These are phyloP conservation scores for Anaspis maculata DNA, from an alignment of 2,888 invertebrate genomes.

Conservation along the genomic window DNA sequence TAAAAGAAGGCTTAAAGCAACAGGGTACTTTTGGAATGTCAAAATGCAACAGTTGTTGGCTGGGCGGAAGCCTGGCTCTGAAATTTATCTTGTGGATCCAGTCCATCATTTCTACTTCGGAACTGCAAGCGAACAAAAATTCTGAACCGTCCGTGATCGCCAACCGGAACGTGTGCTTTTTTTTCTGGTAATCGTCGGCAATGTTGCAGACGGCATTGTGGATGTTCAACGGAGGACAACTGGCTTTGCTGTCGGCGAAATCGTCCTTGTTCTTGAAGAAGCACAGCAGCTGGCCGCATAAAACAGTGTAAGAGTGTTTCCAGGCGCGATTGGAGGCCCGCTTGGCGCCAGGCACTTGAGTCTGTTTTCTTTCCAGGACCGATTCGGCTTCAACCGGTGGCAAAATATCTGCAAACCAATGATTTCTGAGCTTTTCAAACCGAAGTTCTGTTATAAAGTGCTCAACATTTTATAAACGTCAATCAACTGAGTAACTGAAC, in stretches of 20 bases:
- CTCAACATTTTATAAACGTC: too few species aligned
- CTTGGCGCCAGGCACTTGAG: slow-evolving; percentile 86
- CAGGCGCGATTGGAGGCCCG: slow-evolving; percentile 92
- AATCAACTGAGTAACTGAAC: too few species aligned
- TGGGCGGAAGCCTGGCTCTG: slow-evolving; percentile 86
- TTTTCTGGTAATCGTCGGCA: slow-evolving; percentile 91
- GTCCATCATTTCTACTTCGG: slow-evolving; percentile 68
- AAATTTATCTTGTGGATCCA: slow-evolving; percentile 91
- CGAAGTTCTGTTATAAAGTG: too few species aligned
- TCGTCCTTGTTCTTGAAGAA: slow-evolving; percentile 96
- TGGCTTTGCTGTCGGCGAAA: slow-evolving; percentile 80
- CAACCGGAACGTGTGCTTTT: slow-evolving; percentile 87
- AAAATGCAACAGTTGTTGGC: slow-evolving; percentile 78
- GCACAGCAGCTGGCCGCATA: slow-evolving; percentile 93
- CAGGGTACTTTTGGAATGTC: slow-evolving; percentile 45
- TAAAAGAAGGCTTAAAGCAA: not conserved
- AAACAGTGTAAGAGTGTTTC: slow-evolving; percentile 89
- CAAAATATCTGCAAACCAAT: too few species aligned
- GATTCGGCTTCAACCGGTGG: slow-evolving; percentile 92
- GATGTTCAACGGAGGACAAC: slow-evolving; percentile 77
- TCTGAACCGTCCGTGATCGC: slow-evolving; percentile 85
- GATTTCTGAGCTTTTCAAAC: too few species aligned
- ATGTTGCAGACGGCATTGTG: slow-evolving; percentile 72
- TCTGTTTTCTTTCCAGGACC: slow-evolving; percentile 87
- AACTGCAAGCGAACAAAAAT: slow-evolving; percentile 77